Conservation (phyloP, 1,140 invertebrate species). For the Drosophila kikkawai region DNA sequence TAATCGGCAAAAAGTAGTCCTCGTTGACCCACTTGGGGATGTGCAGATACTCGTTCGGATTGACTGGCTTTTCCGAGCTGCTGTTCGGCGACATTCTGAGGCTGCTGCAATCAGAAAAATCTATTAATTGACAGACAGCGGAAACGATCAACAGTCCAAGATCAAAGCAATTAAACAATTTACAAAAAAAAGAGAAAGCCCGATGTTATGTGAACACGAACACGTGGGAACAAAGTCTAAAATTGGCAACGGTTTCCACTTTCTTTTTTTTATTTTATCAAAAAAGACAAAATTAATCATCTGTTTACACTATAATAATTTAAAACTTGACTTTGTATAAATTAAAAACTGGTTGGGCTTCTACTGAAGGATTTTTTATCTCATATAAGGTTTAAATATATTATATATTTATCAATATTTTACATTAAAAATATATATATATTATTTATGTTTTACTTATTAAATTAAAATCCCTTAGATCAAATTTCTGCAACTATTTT, state of each 20-base stretch:
- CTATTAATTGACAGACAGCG: constrained; percentile 15
- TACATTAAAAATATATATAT: not conserved
- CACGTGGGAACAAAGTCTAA: constrained; percentile 12
- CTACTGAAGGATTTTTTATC: too few species aligned
- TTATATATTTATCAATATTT: not conserved
- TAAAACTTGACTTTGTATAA: not conserved
- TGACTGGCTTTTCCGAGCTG: constrained; percentile 29
- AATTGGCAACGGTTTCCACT: not conserved
- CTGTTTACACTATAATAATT: not conserved
- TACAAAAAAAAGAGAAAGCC: not conserved
- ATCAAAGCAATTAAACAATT: constrained; percentile 22
- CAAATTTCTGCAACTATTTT: not conserved
- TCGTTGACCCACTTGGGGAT: constrained; percentile 85
- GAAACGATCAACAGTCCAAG: constrained; percentile 18
- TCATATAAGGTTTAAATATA: too few species aligned
- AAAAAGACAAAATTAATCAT: constrained; percentile 2
- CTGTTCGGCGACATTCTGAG: constrained; percentile 61
- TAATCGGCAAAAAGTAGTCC: constrained; percentile 84
- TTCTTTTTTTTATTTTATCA: constrained; percentile 2
- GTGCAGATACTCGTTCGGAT: constrained; percentile 63
- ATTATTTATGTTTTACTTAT: too few species aligned
- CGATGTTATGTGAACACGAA: not conserved
- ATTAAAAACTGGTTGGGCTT: not conserved
- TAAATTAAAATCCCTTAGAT: not conserved
- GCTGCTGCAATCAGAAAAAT: constrained; percentile 14